A percentile compares a stretch with the other conserved stretches of the same genome.
Evolutionary conservation across 2,888 invertebrate species (phyloP).

Genomic region (Lasioglossum lativentre): DNA sequence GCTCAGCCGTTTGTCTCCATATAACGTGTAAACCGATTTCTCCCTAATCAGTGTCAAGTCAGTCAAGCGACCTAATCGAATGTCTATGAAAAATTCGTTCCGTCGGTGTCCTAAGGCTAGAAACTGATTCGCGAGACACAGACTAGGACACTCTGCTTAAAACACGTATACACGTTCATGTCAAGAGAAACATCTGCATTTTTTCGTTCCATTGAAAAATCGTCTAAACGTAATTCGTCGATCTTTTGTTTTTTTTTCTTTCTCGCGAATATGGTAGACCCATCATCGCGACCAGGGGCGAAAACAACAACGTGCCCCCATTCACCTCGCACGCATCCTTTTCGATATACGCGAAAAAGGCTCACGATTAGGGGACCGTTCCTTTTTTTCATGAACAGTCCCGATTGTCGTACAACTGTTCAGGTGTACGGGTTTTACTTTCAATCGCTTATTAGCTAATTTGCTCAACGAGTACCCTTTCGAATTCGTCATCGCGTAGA

Average conservation of each 20-base stretch:
- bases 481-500: not conserved
- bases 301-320: constrained; percentile 33
- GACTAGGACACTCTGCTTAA: constrained; percentile 55
- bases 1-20: not conserved
- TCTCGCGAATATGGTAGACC: constrained; percentile 55
- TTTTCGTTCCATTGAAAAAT: constrained; percentile 40
- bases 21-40: not conserved
- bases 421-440: constrained; percentile 23
- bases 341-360: constrained; percentile 11
- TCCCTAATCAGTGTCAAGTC: not conserved
- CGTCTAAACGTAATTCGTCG: constrained; percentile 52
- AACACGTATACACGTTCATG: constrained; percentile 58
- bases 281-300: constrained; percentile 27
- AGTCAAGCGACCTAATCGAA: constrained; percentile 2
- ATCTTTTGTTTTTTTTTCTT: not conserved
- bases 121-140: constrained; percentile 41
- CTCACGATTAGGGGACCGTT: not conserved
- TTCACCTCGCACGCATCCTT: not conserved
- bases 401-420: constrained; percentile 45
- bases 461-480: constrained; percentile 7
- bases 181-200: constrained; percentile 27
- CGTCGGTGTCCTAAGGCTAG: constrained; percentile 25
- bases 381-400: not conserved
- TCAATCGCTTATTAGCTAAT: constrained; percentile 16
- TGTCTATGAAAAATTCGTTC: constrained; percentile 20